phyloP scores from a whole-genome alignment of 2,797 vertebrate genomes.

The Lacerta viridis region DNA sequence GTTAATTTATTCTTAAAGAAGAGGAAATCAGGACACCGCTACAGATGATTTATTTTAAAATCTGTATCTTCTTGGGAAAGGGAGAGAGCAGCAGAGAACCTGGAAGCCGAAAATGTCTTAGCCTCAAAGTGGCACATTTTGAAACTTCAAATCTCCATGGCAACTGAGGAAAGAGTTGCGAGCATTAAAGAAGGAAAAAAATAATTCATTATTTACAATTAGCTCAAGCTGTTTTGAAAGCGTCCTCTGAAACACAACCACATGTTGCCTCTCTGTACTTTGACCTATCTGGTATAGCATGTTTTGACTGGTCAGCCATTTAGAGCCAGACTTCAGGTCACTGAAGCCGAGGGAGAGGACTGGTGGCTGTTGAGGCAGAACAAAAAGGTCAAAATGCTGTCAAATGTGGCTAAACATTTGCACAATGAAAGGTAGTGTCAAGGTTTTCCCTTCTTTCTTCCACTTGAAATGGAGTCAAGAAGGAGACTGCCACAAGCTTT shows the following conservation, averaged over 20 bases:
- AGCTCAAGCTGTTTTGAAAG: slow-evolving; percentile 52
- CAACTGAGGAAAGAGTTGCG: slow-evolving; percentile 53
- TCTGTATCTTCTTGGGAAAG: slow-evolving; percentile 43
- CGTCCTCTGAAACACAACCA: slow-evolving; percentile 25
- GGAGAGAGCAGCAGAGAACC: slow-evolving; percentile 12
- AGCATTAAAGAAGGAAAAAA: slow-evolving; percentile 65
- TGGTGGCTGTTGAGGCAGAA: slow-evolving; percentile 17
- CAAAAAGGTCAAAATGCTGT: slow-evolving; percentile 54
- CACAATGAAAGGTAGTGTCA: slow-evolving; percentile 23
- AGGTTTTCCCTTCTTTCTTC: slow-evolving; percentile 11
- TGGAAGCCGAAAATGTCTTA: slow-evolving; percentile 59
- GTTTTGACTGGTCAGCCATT: not conserved
- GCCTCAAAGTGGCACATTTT: slow-evolving; percentile 60
- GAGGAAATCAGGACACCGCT: slow-evolving; percentile 59
- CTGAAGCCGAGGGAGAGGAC: slow-evolving; percentile 11
- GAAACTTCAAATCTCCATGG: slow-evolving; percentile 70
- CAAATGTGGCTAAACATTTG: slow-evolving; percentile 1
- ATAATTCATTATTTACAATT: slow-evolving; percentile 66
- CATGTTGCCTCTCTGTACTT: slow-evolving; percentile 37
- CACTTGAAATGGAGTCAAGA: slow-evolving; percentile 10
- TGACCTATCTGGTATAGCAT: slow-evolving; percentile 34
- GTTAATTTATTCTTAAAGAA: slow-evolving; percentile 65
- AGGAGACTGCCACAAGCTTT: not conserved
- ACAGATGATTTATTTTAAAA: slow-evolving; percentile 66
- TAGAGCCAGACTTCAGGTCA: not conserved